Evolutionary conservation across 2,113 vertebrate species (phyloP).

Genomic region (Redunca redunca): DNA sequence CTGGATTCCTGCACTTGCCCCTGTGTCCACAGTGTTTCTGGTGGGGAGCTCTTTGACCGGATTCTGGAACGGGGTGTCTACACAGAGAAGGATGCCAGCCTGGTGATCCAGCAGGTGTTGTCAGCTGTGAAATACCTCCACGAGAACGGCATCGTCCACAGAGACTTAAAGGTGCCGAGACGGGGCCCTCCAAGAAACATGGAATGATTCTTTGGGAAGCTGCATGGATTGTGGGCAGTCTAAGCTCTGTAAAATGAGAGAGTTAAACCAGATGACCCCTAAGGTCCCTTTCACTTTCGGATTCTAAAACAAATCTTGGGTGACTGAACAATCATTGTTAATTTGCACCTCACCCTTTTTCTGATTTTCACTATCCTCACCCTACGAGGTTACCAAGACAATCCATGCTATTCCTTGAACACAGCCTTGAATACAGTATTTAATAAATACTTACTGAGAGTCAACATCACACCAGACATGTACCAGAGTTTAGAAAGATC

Average conservation of each 20-base stretch:
- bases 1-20: not conserved
- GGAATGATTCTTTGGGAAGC: not conserved
- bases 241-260: not conserved
- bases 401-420: not conserved
- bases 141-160: conserved; percentile 91
- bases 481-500: not conserved
- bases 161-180: conserved; percentile 90
- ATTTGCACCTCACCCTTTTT: not conserved
- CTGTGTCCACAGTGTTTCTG: conserved; percentile 86
- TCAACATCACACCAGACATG: not conserved
- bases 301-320: not conserved
- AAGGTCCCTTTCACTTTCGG: not conserved
- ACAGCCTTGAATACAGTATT: not conserved
- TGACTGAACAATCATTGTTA: not conserved
- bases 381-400: not conserved
- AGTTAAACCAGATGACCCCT: not conserved
- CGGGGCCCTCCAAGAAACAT: fast-evolving
- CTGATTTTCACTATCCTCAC: not conserved
- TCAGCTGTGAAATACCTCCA: conserved; percentile 94
- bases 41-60: conserved; percentile 95
- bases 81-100: conserved; percentile 93
- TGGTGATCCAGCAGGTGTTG: conserved; percentile 92
- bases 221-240: not conserved
- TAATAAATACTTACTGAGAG: not conserved
- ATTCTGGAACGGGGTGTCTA: conserved; percentile 93